Conservation (phyloP, 23 tunicate species). For the Ciona savignyi region DNA sequence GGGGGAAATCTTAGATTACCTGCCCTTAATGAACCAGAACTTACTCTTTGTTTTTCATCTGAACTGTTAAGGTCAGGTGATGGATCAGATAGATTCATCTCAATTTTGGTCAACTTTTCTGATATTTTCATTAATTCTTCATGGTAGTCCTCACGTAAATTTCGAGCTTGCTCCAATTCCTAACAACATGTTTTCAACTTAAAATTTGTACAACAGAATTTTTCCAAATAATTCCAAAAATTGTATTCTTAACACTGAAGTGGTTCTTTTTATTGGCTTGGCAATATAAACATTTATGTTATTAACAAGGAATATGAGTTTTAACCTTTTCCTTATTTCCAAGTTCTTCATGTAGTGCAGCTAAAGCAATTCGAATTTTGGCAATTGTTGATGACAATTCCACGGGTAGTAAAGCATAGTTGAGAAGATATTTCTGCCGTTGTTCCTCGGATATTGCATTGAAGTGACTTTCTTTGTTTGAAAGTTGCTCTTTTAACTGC, state of each 20-base stretch:
- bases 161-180: conserved; percentile 65
- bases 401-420: conserved; percentile 51
- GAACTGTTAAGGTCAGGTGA: conserved; percentile 8
- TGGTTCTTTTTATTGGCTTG: too few species aligned
- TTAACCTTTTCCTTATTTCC: conserved; percentile 67
- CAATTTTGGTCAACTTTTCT: conserved; percentile 29
- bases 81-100: conserved; percentile 33
- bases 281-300: too few species aligned
- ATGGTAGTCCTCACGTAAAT: conserved; percentile 71
- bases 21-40: too few species aligned
- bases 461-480: conserved; percentile 60
- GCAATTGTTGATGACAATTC: conserved; percentile 71
- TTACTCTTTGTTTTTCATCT: conserved; percentile 26
- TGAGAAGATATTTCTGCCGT: conserved; percentile 59
- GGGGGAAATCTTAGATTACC: too few species aligned
- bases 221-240: too few species aligned
- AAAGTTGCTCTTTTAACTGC: conserved; percentile 39
- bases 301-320: too few species aligned
- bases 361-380: conserved; percentile 66
- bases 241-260: too few species aligned
- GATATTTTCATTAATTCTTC: conserved; percentile 68
- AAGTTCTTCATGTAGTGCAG: conserved; percentile 52
- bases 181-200: conserved; percentile 1
- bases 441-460: conserved; percentile 59
- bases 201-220: neutral